phyloP scores from a whole-genome alignment of 2,888 invertebrate species.

The Drosophila limbata region DNA sequence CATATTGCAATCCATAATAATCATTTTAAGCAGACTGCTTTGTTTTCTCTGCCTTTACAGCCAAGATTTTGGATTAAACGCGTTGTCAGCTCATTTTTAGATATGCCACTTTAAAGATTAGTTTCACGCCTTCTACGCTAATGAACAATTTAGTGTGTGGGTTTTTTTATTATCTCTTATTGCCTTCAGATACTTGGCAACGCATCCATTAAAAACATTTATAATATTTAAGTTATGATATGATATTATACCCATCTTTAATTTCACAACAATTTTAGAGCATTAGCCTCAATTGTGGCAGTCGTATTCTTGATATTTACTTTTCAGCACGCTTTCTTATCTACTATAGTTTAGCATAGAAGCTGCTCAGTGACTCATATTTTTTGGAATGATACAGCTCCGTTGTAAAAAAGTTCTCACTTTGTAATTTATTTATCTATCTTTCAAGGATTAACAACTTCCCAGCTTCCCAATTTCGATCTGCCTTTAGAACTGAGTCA shows the following conservation, averaged over 20 bases:
- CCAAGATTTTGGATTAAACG: neutral
- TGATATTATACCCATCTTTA: neutral
- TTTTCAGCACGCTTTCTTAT: neutral
- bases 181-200: neutral
- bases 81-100: neutral
- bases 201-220: neutral
- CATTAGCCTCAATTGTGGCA: neutral
- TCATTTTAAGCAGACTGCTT: neutral
- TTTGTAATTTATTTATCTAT: neutral
- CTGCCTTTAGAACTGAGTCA: no score
- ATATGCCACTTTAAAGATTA: neutral
- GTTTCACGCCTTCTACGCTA: no score
- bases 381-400: neutral
- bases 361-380: neutral
- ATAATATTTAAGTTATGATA: neutral
- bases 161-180: neutral
- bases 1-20: conserved; percentile 5
- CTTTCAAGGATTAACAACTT: no score
- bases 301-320: neutral
- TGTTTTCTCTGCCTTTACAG: neutral
- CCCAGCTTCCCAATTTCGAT: no score
- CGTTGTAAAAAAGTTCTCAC: neutral
- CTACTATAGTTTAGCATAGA: neutral
- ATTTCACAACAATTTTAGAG: conserved; percentile 2
- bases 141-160: no score